Percentiles rank a stretch among this genome's conserved stretches.
Conservation (phyloP, 2,888 invertebrate genomes). For the Limnephilus lunatus region DNA sequence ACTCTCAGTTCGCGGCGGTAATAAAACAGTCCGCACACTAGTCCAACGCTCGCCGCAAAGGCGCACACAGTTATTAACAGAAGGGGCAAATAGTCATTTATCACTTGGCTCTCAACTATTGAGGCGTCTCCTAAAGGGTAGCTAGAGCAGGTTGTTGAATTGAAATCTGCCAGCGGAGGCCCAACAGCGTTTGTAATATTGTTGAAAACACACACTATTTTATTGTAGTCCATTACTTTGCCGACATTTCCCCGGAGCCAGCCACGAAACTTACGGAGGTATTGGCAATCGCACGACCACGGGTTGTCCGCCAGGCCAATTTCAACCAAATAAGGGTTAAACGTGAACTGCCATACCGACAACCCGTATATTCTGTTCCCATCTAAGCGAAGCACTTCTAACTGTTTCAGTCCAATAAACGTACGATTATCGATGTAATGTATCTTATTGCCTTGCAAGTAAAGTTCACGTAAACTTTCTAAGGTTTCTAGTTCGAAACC, state of each 20-base stretch:
- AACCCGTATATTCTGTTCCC: conserved; percentile 89
- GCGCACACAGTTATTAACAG: conserved; percentile 87
- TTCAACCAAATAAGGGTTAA: conserved; percentile 91
- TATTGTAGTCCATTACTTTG: conserved; percentile 88
- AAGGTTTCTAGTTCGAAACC: conserved; percentile 91
- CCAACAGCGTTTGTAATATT: conserved; percentile 84
- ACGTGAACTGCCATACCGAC: conserved; percentile 90
- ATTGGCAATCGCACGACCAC: conserved; percentile 95
- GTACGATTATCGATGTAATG: conserved; percentile 90
- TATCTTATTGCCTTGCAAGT: conserved; percentile 91
- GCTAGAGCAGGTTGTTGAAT: conserved; percentile 86
- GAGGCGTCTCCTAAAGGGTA: conserved; percentile 85
- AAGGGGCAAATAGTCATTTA: conserved; percentile 89
- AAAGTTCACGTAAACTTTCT: conserved; percentile 89
- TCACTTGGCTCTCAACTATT: conserved; percentile 85
- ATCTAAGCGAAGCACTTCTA: conserved; percentile 91
- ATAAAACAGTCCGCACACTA: conserved; percentile 87
- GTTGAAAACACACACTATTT: conserved; percentile 86
- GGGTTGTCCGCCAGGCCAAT: conserved; percentile 90
- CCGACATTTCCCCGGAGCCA: conserved; percentile 88
- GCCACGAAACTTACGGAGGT: conserved; percentile 86
- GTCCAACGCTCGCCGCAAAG: conserved; percentile 85
- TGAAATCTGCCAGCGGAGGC: conserved; percentile 85
- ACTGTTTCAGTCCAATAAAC: conserved; percentile 86
- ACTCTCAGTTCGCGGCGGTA: conserved; percentile 89